A percentile compares a stretch with the other conserved stretches of the same genome.
phyloP scores from a whole-genome alignment of 2,888 invertebrate species.

The Eupithecia insigniata region DNA sequence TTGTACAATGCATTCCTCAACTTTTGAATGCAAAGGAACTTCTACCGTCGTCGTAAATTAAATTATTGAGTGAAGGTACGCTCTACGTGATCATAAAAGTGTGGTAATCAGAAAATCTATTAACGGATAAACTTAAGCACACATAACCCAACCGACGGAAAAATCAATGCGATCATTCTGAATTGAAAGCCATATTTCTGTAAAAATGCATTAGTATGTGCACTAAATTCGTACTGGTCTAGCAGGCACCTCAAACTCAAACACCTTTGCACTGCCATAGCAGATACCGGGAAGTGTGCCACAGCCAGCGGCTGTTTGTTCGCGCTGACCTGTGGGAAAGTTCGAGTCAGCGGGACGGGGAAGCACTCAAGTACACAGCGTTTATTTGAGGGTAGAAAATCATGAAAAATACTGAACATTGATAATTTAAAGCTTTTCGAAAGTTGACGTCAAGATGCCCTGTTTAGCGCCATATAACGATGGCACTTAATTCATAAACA shows the following conservation, averaged over 20 bases:
- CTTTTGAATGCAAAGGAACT: neutral
- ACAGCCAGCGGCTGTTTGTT: conserved; percentile 55
- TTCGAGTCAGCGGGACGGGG: conserved; percentile 45
- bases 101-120: neutral
- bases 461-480: neutral
- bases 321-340: conserved; percentile 52
- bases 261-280: conserved; percentile 4
- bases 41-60: neutral
- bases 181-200: neutral
- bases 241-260: neutral
- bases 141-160: neutral
- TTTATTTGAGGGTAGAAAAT: conserved; percentile 14
- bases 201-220: neutral
- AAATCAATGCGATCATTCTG: neutral
- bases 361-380: conserved; percentile 22
- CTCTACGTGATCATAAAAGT: neutral
- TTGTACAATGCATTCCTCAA: conserved; percentile 7
- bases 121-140: neutral
- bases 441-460: neutral
- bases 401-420: neutral
- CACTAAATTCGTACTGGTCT: neutral
- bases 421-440: neutral
- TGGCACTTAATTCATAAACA: neutral
- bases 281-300: conserved; percentile 13
- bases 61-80: neutral